Base-by-base conservation (phyloP, 2,888 invertebrate genomes). In the Andrena fulva region DNA sequence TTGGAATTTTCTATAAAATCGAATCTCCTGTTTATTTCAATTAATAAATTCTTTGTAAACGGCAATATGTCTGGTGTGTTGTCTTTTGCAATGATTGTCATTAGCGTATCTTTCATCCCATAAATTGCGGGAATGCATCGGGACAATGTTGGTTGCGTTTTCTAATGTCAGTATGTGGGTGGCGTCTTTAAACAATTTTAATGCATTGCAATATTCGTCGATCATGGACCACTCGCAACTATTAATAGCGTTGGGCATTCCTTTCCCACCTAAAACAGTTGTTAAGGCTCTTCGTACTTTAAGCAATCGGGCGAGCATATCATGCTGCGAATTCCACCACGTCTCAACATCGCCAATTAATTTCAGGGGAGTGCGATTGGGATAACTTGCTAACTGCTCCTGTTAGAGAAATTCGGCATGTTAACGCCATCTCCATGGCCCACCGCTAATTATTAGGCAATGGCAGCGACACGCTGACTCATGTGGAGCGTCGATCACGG, bases 141-240 rank as follows among this genome's bases (percentile, higher is more conserved):
- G n/a, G 5, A 8, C 7, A 52, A 52, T 20, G 52, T 52, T 52
- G 20, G 52, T 20, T 20, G 20, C n/a, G 20, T 52, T 6, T 20
- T 20, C 20, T 52, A 52, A 1, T 20, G 52, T 52, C 52, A 20
- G 6, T 52, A 20, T 8, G 20, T 20, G 20, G n/a, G 52, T 52
- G n/a, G 52, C 52, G n/a, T 52, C 52, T 52, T 52, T 52, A 52
- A 20, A 52, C n/a, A 52, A 20, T 52, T 52, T n/a, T 20, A 52
- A 52, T 1, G 52, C n/a, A 52, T 7, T 52, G 52, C n/a, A 52
- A 52, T n/a, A 52, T 20, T 52, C 50, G 4, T 5, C 3, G 0
- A 20, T 52, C 20, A 52, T 52, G 0, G 52, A 20, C 52, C 52
- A 52, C 0, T 52, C 52, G 20, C 52, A 20, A 20, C 8, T 52